A percentile compares a stretch with the other conserved stretches of the same genome.
phyloP scores from a whole-genome alignment of 2,797 vertebrate genomes.

The Aeoliscus strigatus region DNA sequence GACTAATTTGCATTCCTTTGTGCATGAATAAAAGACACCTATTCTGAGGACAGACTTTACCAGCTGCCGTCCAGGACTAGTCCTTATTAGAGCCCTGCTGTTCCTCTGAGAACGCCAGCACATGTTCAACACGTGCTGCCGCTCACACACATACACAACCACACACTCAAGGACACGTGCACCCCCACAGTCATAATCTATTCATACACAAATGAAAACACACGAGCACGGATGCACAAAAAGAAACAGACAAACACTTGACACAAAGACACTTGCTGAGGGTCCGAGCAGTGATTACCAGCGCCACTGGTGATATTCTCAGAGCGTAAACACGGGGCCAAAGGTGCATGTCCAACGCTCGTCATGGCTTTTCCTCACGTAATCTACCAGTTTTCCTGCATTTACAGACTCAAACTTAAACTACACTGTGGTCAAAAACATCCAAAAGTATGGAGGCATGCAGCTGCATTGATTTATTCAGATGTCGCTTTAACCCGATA shows the following conservation, averaged over 20 bases:
- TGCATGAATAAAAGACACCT: conserved; percentile 93
- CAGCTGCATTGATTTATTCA: neutral
- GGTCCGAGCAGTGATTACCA: conserved; percentile 33
- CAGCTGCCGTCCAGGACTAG: conserved; percentile 98
- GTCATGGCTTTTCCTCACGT: neutral
- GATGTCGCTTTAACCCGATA: no score
- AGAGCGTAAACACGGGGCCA: conserved; percentile 28
- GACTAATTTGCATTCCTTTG: conserved; percentile 99
- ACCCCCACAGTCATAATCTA: conserved; percentile 57
- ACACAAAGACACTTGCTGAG: conserved; percentile 32
- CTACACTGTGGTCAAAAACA: neutral
- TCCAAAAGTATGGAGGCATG: neutral
- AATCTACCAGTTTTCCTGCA: neutral
- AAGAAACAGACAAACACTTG: conserved; percentile 46
- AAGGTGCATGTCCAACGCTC: conserved; percentile 24
- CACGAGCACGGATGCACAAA: conserved; percentile 45
- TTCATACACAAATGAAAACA: conserved; percentile 66
- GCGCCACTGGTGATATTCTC: conserved; percentile 34
- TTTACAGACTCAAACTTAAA: neutral
- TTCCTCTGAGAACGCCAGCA: conserved; percentile 98
- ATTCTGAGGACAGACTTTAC: conserved; percentile 94
- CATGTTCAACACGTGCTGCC: conserved; percentile 85
- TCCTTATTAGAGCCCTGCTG: conserved; percentile 96
- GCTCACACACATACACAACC: conserved; percentile 55
- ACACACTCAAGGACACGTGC: conserved; percentile 60